Conservation (phyloP, 2,888 invertebrate genomes). For the Phortica okadai region DNA sequence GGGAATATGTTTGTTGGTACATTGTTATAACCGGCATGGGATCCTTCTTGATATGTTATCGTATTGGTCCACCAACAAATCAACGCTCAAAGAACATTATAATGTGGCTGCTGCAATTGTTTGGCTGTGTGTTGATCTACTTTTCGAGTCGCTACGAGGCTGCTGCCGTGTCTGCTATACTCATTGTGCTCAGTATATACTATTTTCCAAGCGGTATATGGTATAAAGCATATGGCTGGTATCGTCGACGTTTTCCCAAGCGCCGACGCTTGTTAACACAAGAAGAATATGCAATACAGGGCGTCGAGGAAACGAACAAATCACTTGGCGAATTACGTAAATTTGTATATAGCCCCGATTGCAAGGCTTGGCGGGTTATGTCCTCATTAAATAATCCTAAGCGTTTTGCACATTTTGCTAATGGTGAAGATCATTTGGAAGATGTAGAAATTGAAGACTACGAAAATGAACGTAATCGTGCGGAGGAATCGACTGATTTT, state of each 20-base stretch:
- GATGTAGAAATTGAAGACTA: too few relatives aligned
- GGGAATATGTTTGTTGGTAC: conserved; percentile 87
- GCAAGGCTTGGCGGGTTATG: conserved; percentile 87
- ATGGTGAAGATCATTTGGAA: too few relatives aligned
- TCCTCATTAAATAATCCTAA: too few relatives aligned
- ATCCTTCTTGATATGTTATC: conserved; percentile 92
- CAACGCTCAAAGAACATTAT: conserved; percentile 89
- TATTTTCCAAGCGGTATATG: conserved; percentile 80
- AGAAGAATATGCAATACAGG: conserved; percentile 85
- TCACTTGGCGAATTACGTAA: conserved; percentile 87
- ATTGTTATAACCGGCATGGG: conserved; percentile 81
- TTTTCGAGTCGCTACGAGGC: conserved; percentile 90
- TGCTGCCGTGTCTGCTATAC: conserved; percentile 83
- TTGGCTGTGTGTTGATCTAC: conserved; percentile 84
- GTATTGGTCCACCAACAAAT: conserved; percentile 92
- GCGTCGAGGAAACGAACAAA: conserved; percentile 86
- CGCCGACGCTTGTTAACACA: conserved; percentile 84
- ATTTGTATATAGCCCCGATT: conserved; percentile 93
- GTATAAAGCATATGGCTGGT: conserved; percentile 46
- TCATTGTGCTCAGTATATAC: conserved; percentile 79
- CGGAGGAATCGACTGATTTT: too few relatives aligned
- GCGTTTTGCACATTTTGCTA: too few relatives aligned
- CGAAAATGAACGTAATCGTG: too few relatives aligned
- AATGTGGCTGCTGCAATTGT: conserved; percentile 90
- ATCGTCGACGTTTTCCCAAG: conserved; percentile 86